Conservation (phyloP, 2,113 vertebrate genomes). For the Platichthys stellatus region DNA sequence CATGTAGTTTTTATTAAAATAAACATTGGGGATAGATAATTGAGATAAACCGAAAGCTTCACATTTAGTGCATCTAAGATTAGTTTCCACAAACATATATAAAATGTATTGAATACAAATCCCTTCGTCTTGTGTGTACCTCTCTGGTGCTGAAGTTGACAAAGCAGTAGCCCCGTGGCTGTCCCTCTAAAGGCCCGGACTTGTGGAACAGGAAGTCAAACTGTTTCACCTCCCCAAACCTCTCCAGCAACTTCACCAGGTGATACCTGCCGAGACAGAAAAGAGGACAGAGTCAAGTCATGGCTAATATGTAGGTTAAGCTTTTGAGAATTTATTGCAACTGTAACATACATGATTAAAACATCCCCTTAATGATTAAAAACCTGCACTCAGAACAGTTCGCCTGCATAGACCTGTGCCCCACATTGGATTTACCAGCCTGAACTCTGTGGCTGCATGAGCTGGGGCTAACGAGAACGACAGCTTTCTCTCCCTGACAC, state of each 20-base stretch:
- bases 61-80: too few relatives aligned
- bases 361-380: background rate
- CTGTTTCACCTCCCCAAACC: constrained; percentile 96
- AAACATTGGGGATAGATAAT: background rate
- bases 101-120: too few relatives aligned
- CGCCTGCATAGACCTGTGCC: background rate
- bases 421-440: constrained; percentile 3
- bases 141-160: constrained; percentile 98
- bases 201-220: constrained; percentile 99
- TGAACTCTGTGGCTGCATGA: constrained; percentile 46
- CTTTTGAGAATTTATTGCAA: background rate
- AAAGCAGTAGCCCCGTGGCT: constrained; percentile 97
- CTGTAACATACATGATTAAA: background rate
- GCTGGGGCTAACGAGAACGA: constrained; percentile 74
- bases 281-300: background rate
- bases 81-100: too few relatives aligned
- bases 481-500: constrained; percentile 78
- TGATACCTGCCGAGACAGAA: constrained; percentile 83
- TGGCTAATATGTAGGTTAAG: background rate
- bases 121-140: constrained; percentile 61
- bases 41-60: too few relatives aligned
- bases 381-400: background rate
- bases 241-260: constrained; percentile 96
- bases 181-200: constrained; percentile 95
- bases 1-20: background rate